Percentiles rank a stretch among this genome's conserved stretches.
Evolutionary conservation across 2,797 vertebrate species (phyloP).

Genomic region (Phoebastria nigripes): DNA sequence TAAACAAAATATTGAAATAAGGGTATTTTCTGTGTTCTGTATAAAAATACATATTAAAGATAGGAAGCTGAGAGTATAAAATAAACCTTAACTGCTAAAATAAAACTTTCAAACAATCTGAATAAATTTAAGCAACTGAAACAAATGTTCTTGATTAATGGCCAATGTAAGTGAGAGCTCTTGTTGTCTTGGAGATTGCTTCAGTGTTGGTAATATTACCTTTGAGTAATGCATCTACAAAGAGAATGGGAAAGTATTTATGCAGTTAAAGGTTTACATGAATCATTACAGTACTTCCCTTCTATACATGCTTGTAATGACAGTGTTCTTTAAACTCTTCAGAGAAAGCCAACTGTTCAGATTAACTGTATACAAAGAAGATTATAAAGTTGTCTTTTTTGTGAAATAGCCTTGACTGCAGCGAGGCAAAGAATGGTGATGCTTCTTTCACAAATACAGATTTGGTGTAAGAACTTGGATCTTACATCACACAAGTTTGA

Average conservation of each 20-base stretch:
- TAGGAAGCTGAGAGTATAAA: neutral
- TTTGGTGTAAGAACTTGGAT: neutral
- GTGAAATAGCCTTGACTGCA: neutral
- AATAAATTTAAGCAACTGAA: neutral
- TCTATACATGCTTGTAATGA: neutral
- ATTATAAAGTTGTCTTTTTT: neutral
- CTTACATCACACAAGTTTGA: neutral
- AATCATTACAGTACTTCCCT: neutral
- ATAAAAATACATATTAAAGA: neutral
- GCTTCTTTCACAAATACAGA: neutral
- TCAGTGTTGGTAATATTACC: neutral
- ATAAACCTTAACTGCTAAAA: neutral
- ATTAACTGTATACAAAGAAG: neutral
- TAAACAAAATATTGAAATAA: neutral
- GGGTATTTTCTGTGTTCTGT: neutral
- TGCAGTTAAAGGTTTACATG: neutral
- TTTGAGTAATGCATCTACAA: neutral
- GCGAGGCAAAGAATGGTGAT: neutral
- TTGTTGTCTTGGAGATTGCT: neutral
- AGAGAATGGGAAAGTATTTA: neutral
- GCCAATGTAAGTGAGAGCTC: neutral
- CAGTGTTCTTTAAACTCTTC: neutral
- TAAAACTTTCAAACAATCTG: neutral
- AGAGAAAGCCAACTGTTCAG: neutral
- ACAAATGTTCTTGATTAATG: neutral